Conservation (phyloP, 1,140 invertebrate genomes). For the Camponotus pennsylvanicus region DNA sequence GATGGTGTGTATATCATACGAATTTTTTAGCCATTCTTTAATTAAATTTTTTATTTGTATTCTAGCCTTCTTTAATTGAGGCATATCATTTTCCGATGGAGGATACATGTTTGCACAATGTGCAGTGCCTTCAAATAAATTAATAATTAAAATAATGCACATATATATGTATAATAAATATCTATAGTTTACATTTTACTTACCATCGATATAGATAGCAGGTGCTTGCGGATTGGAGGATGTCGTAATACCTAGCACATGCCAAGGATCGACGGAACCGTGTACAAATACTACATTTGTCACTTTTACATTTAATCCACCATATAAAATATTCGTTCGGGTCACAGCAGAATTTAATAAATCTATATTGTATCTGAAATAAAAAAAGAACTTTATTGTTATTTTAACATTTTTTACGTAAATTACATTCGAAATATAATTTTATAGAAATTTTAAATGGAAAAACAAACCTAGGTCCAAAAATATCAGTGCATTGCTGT, state of each 20-base stretch:
- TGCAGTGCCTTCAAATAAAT: constrained; percentile 89
- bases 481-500: constrained; percentile 94
- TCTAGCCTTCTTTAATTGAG: constrained; percentile 89
- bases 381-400: not conserved
- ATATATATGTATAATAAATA: constrained; percentile 26
- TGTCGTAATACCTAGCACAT: constrained; percentile 91
- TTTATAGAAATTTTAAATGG: not conserved
- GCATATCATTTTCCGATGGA: constrained; percentile 87
- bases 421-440: constrained; percentile 2
- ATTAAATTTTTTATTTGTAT: constrained; percentile 88
- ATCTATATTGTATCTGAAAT: constrained; percentile 86
- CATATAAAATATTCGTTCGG: constrained; percentile 93
- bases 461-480: constrained; percentile 86
- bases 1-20: not conserved
- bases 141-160: constrained; percentile 37
- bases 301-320: constrained; percentile 90
- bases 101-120: constrained; percentile 95
- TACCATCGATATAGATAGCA: constrained; percentile 91
- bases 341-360: constrained; percentile 89
- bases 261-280: constrained; percentile 97
- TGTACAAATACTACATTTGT: constrained; percentile 95
- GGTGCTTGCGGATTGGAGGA: constrained; percentile 87
- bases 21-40: constrained; percentile 84
- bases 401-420: not conserved
- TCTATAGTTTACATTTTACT: not conserved